These are phyloP conservation scores for Sebastes itinus DNA, from an alignment of 2,797 vertebrate species.

Conservation along the genomic window DNA sequence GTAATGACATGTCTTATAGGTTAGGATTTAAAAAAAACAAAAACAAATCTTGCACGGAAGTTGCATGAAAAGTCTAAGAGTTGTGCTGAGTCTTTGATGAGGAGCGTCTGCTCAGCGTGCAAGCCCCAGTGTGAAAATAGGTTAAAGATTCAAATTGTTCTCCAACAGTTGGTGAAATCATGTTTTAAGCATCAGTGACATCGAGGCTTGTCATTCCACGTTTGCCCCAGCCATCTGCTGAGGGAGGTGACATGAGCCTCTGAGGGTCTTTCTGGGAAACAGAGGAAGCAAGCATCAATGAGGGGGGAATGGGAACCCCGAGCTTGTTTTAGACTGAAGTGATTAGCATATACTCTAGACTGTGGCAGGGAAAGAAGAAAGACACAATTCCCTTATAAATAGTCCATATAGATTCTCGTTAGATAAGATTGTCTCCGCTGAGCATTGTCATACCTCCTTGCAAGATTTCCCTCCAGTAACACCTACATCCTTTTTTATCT, in stretches of 20 bases:
- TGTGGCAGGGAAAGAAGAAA: constrained; percentile 30
- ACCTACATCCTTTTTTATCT: neutral
- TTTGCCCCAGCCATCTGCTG: constrained; percentile 72
- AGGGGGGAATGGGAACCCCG: constrained; percentile 34
- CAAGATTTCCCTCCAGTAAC: neutral
- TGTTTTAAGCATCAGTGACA: constrained; percentile 70
- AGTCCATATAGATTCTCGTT: constrained; percentile 40
- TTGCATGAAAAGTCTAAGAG: constrained; percentile 17
- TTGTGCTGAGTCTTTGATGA: constrained; percentile 38
- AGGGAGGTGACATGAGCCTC: constrained; percentile 63
- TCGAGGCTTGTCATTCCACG: constrained; percentile 56
- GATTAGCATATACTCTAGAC: constrained; percentile 60
- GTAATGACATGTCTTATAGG: constrained; percentile 16
- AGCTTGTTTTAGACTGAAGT: constrained; percentile 54
- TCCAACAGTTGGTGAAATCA: constrained; percentile 53
- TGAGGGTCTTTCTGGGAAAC: constrained; percentile 60
- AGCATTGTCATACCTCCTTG: constrained; percentile 12
- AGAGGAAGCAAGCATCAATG: constrained; percentile 54
- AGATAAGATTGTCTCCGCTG: constrained; percentile 18
- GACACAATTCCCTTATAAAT: constrained; percentile 39
- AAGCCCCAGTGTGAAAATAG: constrained; percentile 57
- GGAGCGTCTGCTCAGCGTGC: constrained; percentile 19
- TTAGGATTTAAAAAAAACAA: neutral
- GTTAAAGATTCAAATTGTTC: constrained; percentile 63
- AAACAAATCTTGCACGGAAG: constrained; percentile 14